Evolutionary conservation across 2,797 vertebrate species (phyloP), one percentile per base, ranked within the genome.

Genomic region (Phataginus tricuspis): DNA sequence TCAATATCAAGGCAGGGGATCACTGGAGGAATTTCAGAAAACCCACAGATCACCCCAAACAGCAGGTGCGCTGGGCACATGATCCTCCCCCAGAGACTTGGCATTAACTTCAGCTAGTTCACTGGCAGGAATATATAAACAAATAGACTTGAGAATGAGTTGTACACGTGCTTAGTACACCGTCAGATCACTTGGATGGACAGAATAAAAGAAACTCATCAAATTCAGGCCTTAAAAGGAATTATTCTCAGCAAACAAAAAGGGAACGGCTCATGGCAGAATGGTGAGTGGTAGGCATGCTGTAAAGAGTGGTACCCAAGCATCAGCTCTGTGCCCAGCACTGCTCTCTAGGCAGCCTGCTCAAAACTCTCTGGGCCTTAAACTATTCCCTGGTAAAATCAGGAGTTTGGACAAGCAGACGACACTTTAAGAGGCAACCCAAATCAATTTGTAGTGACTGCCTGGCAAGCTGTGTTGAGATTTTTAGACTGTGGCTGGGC

Each of bases 11-110:
- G 29, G 49, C n/a, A 94, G 49, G 27, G 7, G 8, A 9, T 92
- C 92, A 57, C 25, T 59, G 59, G 37, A 71, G 68, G 91, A 82
- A 79, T n/a, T 84, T 93, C 86, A 87, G 90, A 77, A 93, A 92
- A 94, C 25, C 63, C 63, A 78, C 31, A 91, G 37, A 74, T 78
- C 34, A 53, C 63, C 12, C 25, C 86, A 66, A 71, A 64, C 4
- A 85, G 90, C 51, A 85, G 23, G 74, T 83, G 82, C 42, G 39
- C 0, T 37, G 63, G 71, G 57, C 61, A 79, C 21, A 85, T 10
- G 37, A 92, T 45, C 75, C 39, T 80, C 15, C 37, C 1, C 57
- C 63, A 82, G 21, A n/a, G 14, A 55, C 13, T 71, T n/a, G 45
- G 71, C 77, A 94, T 37, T 66, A 75, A 86, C 45, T 82, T 83